Base-by-base conservation (phyloP, 1,140 invertebrate genomes). In the Hestina assimilis region DNA sequence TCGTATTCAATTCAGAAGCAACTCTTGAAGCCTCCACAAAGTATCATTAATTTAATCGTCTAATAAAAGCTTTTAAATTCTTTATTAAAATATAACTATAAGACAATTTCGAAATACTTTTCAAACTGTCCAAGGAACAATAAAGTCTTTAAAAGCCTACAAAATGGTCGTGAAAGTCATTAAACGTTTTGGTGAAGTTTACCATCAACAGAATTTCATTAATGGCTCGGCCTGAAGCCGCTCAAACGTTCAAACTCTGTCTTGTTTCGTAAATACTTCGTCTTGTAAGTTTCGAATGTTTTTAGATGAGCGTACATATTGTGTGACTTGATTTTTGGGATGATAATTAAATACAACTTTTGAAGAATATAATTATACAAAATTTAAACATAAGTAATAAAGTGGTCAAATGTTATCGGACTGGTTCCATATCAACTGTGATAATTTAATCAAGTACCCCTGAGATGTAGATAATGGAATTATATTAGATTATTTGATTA, bases 171-270 rank as follows among this genome's bases (percentile, higher is more conserved):
- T 29, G 31, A 52, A 59, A 48, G 42, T 45, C 29, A 46, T 52
- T 40, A 21, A 40, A 31, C 21, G 52, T 38, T 59, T 41, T 7
- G 5, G 40, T 26, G n/a, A 55, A 55, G 21, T 52, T 52, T n/a
- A 31, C 28, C 33, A 38, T 19, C 47, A 28, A 43, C 48, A 38
- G 48, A 52, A 59, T 38, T 52, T 59, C 56, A 59, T 46, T 59
- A 59, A 59, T 52, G 42, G 48, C 31, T 46, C 42, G 29, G 38
- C 19, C 11, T 52, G 31, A 46, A 23, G 48, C 35, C 54, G 20
- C 47, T 59, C 21, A 33, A 59, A 59, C 54, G 48, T 41, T 52
- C 56, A 52, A 59, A 59, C 56, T 47, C 23, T 11, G 41, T 46
- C 47, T 43, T 48, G 45, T 48, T 57, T 15, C 56, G 29, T 45